Evolutionary conservation across 2,888 invertebrate genomes (phyloP).

Genomic region (Drosophila emarginata): DNA sequence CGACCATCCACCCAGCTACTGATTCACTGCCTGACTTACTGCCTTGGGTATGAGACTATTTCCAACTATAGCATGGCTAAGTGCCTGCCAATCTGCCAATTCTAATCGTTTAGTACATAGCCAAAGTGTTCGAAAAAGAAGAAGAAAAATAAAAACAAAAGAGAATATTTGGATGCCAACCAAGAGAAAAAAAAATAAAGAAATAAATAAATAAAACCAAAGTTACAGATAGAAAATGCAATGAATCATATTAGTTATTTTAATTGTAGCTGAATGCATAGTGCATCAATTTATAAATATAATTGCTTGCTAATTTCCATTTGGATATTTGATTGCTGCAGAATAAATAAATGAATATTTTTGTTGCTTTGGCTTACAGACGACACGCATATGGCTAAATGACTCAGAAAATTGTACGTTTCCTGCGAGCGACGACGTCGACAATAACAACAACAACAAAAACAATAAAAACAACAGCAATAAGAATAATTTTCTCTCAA

Average conservation of each 20-base stretch:
- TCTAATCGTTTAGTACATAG: conserved; percentile 44
- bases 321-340: conserved; percentile 22
- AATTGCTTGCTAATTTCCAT: conserved; percentile 51
- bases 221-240: neutral
- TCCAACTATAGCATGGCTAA: conserved; percentile 25
- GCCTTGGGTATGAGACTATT: conserved; percentile 31
- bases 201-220: conserved; percentile 17
- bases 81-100: conserved; percentile 58
- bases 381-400: conserved; percentile 47
- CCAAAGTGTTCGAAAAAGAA: conserved; percentile 45
- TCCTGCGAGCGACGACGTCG: conserved; percentile 32
- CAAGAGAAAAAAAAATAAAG: conserved; percentile 26
- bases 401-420: conserved; percentile 60
- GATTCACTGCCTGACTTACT: neutral
- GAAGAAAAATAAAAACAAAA: conserved; percentile 29
- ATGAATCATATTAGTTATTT: conserved; percentile 56
- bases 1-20: neutral
- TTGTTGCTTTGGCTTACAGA: conserved; percentile 8
- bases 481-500: conserved; percentile 38
- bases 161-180: conserved; percentile 51
- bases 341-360: conserved; percentile 14
- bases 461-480: conserved; percentile 17
- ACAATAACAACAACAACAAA: neutral
- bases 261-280: conserved; percentile 39
- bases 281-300: conserved; percentile 36